phyloP scores from a whole-genome alignment of 2,113 vertebrate species.

The Oncorhynchus nerka region DNA sequence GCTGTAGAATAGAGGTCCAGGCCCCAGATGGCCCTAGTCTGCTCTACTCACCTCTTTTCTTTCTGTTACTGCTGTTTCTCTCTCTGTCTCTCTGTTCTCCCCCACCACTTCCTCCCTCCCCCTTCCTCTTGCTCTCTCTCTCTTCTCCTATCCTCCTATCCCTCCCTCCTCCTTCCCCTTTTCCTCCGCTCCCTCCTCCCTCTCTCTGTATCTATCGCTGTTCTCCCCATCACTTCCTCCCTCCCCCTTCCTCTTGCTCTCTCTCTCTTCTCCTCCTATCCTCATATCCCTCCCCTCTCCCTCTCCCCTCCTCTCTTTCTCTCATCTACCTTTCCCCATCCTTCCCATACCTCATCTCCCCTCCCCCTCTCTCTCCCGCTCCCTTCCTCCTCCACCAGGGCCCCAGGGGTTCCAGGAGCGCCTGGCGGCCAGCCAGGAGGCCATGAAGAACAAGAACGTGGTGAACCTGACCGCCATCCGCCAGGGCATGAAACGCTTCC shows the following conservation, averaged over 20 bases:
- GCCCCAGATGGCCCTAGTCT: neutral
- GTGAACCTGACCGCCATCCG: constrained; percentile 96
- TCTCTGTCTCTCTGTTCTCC: neutral
- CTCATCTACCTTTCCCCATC: neutral
- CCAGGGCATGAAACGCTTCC: constrained; percentile 98
- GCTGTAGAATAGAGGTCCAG: neutral
- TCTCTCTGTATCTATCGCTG: no score
- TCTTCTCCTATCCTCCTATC: neutral
- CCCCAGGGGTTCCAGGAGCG: constrained; percentile 95
- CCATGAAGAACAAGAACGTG: constrained; percentile 93
- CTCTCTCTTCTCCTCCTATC: no score
- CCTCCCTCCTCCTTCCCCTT: no score
- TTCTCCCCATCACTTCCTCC: no score
- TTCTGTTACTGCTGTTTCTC: neutral
- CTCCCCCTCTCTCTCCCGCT: neutral
- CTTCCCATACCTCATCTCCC: neutral
- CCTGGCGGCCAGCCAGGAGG: constrained; percentile 87
- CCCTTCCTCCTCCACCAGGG: constrained; percentile 68
- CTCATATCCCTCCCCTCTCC: no score
- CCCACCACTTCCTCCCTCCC: no score
- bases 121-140: neutral
- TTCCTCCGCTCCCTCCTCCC: no score
- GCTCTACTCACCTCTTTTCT: neutral
- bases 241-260: no score
- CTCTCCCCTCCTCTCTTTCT: neutral